Percentiles rank a stretch among this genome's conserved stretches.
phyloP scores from a whole-genome alignment of 2,888 invertebrate species.

The Ichneumoninae sp. region DNA sequence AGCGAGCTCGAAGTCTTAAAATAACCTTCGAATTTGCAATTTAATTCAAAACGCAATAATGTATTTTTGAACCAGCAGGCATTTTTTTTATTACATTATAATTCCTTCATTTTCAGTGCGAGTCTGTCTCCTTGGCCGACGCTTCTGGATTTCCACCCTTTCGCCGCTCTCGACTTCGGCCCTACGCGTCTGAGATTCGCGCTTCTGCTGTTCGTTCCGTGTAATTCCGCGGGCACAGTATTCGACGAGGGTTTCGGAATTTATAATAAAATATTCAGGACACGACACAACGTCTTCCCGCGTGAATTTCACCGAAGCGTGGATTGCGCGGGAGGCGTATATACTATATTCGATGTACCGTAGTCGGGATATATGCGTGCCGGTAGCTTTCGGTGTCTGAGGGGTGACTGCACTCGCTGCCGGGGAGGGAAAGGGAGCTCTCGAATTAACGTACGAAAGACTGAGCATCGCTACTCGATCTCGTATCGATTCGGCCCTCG shows the following conservation, averaged over 20 bases:
- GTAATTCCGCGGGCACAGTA: constrained; percentile 56
- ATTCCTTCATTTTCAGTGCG: background rate
- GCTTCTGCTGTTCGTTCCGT: constrained; percentile 52
- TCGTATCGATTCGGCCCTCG: constrained; percentile 67
- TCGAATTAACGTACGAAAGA: constrained; percentile 65
- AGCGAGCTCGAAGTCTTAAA: background rate
- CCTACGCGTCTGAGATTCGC: constrained; percentile 30
- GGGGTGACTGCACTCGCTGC: constrained; percentile 64
- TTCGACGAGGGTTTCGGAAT: constrained; percentile 51
- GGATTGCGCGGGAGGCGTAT: constrained; percentile 52
- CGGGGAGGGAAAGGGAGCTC: constrained; percentile 21
- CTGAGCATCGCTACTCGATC: constrained; percentile 69
- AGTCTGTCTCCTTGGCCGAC: background rate
- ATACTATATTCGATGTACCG: constrained; percentile 26
- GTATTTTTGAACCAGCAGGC: background rate
- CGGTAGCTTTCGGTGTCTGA: constrained; percentile 53
- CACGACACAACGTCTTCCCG: constrained; percentile 66
- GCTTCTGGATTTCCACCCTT: constrained; percentile 37
- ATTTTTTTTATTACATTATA: background rate
- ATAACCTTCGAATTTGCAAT: background rate
- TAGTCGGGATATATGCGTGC: constrained; percentile 53
- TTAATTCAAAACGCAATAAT: background rate
- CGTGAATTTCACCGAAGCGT: constrained; percentile 65
- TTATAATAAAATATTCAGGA: constrained; percentile 67
- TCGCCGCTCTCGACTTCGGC: constrained; percentile 7